phyloP scores from a whole-genome alignment of 2,113 vertebrate genomes.

The Empidonax traillii region DNA sequence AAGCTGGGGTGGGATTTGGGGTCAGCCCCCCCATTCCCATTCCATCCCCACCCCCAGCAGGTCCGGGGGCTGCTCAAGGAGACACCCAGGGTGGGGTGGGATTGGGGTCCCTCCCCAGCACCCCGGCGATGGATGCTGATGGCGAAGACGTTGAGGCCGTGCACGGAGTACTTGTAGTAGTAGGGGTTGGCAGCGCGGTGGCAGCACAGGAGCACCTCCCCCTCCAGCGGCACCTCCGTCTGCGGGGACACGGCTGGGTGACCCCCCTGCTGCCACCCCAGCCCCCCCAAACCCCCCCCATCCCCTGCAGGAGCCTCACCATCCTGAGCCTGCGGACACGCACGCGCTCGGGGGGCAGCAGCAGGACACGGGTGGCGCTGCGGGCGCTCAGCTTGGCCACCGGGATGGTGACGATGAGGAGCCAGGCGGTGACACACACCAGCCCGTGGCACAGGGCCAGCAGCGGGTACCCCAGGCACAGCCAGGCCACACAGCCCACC shows the following conservation, averaged over 20 bases:
- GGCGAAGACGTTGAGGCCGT: slow-evolving; percentile 81
- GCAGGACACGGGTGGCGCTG: slow-evolving; percentile 56
- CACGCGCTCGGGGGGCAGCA: slow-evolving; percentile 72
- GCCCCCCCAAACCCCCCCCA: background rate
- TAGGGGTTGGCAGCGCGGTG: slow-evolving; percentile 78
- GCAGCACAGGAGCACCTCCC: slow-evolving; percentile 74
- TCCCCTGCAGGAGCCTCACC: background rate
- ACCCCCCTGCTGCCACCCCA: accelerated
- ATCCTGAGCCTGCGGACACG: slow-evolving; percentile 52
- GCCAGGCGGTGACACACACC: slow-evolving; percentile 75
- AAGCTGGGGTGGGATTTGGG: background rate
- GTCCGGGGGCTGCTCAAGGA: too few relatives aligned
- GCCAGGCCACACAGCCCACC: slow-evolving; percentile 57
- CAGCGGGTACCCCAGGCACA: slow-evolving; percentile 75
- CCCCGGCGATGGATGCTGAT: slow-evolving; percentile 78
- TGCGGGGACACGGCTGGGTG: background rate
- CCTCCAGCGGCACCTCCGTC: slow-evolving; percentile 65
- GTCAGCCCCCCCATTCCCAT: background rate
- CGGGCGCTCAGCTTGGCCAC: slow-evolving; percentile 79
- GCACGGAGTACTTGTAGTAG: slow-evolving; percentile 82
- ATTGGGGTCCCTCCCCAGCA: background rate
- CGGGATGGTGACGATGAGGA: slow-evolving; percentile 79
- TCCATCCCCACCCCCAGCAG: background rate
- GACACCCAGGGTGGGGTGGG: background rate
- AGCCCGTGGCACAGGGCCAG: slow-evolving; percentile 76